Percentiles rank a stretch among this genome's conserved stretches.
phyloP scores from a whole-genome alignment of 1,140 invertebrate genomes.

The Heliconius melpomene region DNA sequence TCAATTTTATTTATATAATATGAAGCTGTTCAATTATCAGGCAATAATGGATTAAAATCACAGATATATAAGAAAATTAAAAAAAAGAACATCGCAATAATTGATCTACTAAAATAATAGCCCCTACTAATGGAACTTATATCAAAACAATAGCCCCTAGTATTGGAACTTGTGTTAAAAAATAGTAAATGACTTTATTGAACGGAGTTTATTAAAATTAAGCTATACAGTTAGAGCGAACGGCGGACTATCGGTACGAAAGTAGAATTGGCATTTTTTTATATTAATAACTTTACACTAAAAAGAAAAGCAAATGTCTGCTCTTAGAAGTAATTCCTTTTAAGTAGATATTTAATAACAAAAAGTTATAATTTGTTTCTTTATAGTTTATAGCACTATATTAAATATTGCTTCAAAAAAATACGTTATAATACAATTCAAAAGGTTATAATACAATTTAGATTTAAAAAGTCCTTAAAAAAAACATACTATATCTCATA shows the following conservation, averaged over 20 bases:
- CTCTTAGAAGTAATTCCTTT: neutral
- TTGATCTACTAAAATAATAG: slow-evolving; percentile 32
- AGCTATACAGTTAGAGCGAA: slow-evolving; percentile 19
- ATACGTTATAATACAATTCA: neutral
- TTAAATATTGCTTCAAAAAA: neutral
- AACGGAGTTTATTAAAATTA: slow-evolving; percentile 29
- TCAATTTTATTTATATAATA: neutral
- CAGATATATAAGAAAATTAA: slow-evolving; percentile 20
- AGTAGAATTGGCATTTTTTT: slow-evolving; percentile 24
- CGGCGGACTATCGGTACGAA: neutral
- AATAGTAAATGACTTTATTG: slow-evolving; percentile 37
- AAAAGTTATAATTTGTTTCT: neutral
- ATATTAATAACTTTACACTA: neutral
- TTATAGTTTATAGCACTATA: neutral
- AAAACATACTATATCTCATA: neutral
- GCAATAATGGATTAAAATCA: slow-evolving; percentile 27
- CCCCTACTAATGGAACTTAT: slow-evolving; percentile 27
- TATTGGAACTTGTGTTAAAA: slow-evolving; percentile 29
- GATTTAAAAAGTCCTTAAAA: neutral
- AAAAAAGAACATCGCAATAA: slow-evolving; percentile 28
- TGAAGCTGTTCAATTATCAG: neutral
- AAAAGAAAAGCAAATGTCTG: neutral
- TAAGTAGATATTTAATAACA: neutral
- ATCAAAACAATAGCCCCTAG: slow-evolving; percentile 30
- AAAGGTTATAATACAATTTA: neutral